Evolutionary conservation across 1,140 invertebrate species (phyloP), one percentile per base, ranked within the genome.

Genomic region (Octopus sinensis): DNA sequence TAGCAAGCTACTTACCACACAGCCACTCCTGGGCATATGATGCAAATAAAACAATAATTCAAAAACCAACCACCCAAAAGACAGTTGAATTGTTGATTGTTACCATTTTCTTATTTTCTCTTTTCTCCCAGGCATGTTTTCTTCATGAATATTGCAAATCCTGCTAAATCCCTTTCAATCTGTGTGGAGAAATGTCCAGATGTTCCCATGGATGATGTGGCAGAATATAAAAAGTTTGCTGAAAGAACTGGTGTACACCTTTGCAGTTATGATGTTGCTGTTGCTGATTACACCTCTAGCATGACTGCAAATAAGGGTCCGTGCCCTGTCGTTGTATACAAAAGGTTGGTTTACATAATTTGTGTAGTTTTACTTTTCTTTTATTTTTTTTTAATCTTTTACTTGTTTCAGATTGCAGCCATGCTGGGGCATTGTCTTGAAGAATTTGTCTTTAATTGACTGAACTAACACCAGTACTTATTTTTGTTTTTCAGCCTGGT

Each of bases 111-210:
- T 82, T 7, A 4, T 12, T 80, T 5, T 30, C 56, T 54, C 80
- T 83, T 81, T 79, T 76, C 80, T 87, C 84, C 76, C 85, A 94
- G 94, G 53, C 96, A 93, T 88, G 91, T 98, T 52, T 95, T 97
- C 85, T 97, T 95, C 88, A 93, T 97, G 90, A 94, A 97, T 90
- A 92, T 96, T 5, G 93, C 92, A 80, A 93, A 97, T 87, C 91
- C 96, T 3, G 92, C 93, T 75, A 92, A 94, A 73, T 95, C 96
- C 0, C 89, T 96, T 51, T 95, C 96, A 91, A 94, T 98, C 82
- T 98, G 97, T 91, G 96, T 98, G 0, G 95, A 95, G 86, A 90
- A 95, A 90, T 98, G 96, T 91, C 96, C 96, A 0, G 92, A 93
- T 83, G 92, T 90, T 82, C 93, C 92, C 30, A 86, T 97, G 73